Conservation (phyloP, 2,113 vertebrate species). For the Mormyrus lacerda region DNA sequence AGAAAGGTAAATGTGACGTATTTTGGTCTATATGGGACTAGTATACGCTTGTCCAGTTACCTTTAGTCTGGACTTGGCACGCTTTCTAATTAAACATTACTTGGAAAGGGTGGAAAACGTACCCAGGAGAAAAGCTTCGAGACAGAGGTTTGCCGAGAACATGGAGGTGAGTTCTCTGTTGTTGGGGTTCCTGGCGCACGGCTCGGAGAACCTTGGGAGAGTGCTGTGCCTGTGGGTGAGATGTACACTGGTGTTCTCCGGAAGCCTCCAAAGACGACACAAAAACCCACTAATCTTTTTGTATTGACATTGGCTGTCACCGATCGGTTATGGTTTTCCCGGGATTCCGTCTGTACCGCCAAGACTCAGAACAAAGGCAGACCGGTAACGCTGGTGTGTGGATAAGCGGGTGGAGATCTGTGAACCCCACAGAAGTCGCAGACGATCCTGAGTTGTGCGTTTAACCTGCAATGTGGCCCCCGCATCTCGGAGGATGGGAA, state of each 20-base stretch:
- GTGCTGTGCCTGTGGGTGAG: too few relatives aligned
- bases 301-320: too few relatives aligned
- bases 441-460: neutral
- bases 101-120: neutral
- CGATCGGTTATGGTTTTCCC: too few relatives aligned
- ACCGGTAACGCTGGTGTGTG: neutral
- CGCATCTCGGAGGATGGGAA: neutral
- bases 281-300: too few relatives aligned
- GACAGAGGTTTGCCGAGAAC: neutral
- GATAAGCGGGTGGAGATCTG: neutral
- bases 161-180: too few relatives aligned
- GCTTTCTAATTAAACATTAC: neutral
- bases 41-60: neutral
- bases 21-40: neutral
- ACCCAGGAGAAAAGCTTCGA: neutral
- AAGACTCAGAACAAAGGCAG: too few relatives aligned
- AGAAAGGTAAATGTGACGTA: neutral
- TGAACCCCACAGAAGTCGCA: neutral
- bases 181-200: too few relatives aligned
- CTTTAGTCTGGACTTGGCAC: neutral
- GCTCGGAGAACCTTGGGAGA: too few relatives aligned
- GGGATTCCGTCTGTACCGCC: too few relatives aligned
- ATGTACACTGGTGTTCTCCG: too few relatives aligned
- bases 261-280: too few relatives aligned
- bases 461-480: neutral